Base-by-base conservation (phyloP, 2,113 vertebrate species). In the Syngnathoides biaculeatus region DNA sequence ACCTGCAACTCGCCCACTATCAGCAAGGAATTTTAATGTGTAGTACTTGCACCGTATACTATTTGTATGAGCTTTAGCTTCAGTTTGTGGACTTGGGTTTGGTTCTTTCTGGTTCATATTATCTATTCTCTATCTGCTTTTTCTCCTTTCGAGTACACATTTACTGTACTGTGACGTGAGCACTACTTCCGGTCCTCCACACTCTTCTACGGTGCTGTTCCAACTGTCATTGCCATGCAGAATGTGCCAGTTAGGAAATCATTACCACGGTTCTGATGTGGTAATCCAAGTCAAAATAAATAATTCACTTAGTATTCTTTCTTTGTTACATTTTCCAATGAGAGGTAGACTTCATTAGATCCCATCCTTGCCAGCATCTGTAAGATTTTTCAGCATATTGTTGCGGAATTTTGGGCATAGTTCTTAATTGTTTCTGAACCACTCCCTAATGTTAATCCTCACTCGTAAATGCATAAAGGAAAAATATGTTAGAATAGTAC, bases 231-330 rank as follows among this genome's bases (percentile, higher is more conserved):
- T 81, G 87, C 88, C 88, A 90, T 86, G 79, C 87, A 87, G 68
- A 67, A 69, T 56, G 71, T 70, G 74, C 87, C 88, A 88, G 88
- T 89, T 90, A 86, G 80, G 72, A 84, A 85, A 77, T 85, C 79
- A 74, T 69, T 73, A 75, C 79, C 79, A 80, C 69, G 59, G 66
- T 66, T 72, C 56, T 67, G 56, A 75, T 69, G 59, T 74, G 73
- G 64, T 69, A 73, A 80, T 77, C 65, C 59, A 19, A 67, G 40
- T 57, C 39, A 42, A 11, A 55, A 63, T 64, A 20, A 72, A 71
- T 43, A 75, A 73, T 47, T 83, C 71, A 74, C 79, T 61, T 68
- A 47, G 39, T 72, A 8, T 73, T 67, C 67, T 69, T 9, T 35
- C 11, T 30, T n/a, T 8, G 1, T 14, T 15, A 40, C 24, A 38